Conservation (phyloP, 2,113 vertebrate species). For the Cavia aperea region DNA sequence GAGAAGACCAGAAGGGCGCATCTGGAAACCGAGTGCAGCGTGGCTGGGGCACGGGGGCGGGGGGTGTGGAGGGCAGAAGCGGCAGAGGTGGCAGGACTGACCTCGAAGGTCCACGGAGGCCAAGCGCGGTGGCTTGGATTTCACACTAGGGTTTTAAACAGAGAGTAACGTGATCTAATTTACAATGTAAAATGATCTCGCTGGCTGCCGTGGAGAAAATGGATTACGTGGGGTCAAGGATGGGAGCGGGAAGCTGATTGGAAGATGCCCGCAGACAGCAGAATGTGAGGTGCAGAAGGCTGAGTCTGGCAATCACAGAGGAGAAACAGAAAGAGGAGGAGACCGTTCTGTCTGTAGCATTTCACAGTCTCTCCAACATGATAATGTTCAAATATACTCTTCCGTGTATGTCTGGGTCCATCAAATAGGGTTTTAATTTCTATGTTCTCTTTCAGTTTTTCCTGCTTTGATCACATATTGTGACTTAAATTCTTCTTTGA, state of each 20-base stretch:
- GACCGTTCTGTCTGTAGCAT: neutral
- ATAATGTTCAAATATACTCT: neutral
- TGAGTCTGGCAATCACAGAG: neutral
- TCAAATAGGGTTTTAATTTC: neutral
- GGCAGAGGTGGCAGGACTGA: neutral
- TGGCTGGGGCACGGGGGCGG: neutral
- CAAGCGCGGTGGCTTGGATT: conserved; percentile 16
- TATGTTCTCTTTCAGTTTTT: neutral
- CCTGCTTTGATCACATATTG: neutral
- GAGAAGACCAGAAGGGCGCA: neutral
- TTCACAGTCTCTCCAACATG: neutral
- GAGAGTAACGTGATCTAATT: conserved; percentile 17
- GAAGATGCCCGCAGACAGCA: neutral
- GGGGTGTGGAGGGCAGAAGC: neutral
- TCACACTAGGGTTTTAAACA: conserved; percentile 29
- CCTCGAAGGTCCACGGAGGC: neutral
- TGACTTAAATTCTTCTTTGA: neutral
- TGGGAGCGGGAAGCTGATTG: conserved; percentile 3
- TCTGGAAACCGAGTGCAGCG: neutral
- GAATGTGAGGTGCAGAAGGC: neutral
- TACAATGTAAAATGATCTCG: conserved; percentile 41
- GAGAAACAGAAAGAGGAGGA: neutral
- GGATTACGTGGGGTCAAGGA: conserved; percentile 14
- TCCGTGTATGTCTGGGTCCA: neutral
- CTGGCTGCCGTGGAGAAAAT: conserved; percentile 30